Percentiles rank a stretch among this genome's conserved stretches.
These are phyloP conservation scores for Aspiorhynchus laticeps DNA, from an alignment of 2,113 vertebrate species.

Conservation along the genomic window DNA sequence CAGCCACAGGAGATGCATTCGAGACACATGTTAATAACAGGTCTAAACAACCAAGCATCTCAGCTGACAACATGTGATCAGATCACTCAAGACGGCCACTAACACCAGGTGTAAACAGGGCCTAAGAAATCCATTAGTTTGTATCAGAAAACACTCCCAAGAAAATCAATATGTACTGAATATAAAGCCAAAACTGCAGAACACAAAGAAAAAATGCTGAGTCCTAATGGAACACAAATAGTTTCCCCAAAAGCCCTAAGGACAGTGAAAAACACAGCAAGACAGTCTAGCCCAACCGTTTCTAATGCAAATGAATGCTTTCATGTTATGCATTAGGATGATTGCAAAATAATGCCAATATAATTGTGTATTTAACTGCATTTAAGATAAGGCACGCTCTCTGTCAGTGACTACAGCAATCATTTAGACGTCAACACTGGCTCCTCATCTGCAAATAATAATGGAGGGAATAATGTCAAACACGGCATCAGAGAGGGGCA, in stretches of 20 bases:
- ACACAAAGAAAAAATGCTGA: slow-evolving; percentile 3
- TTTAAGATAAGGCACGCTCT: slow-evolving; percentile 49
- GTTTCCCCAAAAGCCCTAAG: slow-evolving; percentile 15
- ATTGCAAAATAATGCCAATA: slow-evolving; percentile 54
- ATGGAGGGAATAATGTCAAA: slow-evolving; percentile 21
- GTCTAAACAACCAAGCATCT: neutral
- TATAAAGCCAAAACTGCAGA: neutral
- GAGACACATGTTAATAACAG: neutral
- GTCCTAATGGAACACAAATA: slow-evolving; percentile 4
- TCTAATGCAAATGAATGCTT: slow-evolving; percentile 63
- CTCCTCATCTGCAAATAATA: slow-evolving; percentile 37
- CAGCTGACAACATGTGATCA: neutral
- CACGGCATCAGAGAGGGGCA: slow-evolving; percentile 37
- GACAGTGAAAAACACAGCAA: neutral
- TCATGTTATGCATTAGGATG: slow-evolving; percentile 51
- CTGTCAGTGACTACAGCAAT: neutral
- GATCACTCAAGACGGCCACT: neutral
- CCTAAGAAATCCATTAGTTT: neutral
- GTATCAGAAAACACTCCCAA: neutral
- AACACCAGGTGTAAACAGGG: neutral
- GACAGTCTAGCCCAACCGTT: slow-evolving; percentile 24
- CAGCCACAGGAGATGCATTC: neutral
- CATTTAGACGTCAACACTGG: slow-evolving; percentile 43
- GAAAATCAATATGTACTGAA: neutral
- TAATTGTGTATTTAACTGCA: slow-evolving; percentile 56